Evolutionary conservation across 2,797 vertebrate genomes (phyloP).

Genomic region (Gymnoscopelus microlampas): DNA sequence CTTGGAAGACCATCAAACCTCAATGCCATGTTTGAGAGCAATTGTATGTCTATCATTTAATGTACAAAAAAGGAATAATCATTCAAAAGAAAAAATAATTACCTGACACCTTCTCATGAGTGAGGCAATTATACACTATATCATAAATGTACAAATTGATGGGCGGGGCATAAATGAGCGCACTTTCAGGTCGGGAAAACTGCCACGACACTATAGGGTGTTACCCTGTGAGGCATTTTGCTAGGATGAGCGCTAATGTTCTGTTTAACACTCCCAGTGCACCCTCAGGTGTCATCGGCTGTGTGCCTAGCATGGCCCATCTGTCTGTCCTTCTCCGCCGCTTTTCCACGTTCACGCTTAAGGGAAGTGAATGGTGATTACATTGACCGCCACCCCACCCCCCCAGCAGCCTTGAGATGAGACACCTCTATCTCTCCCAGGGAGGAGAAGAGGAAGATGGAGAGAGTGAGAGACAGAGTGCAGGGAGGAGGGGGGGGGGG

Average conservation of each 20-base stretch:
- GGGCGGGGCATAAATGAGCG: conserved; percentile 45
- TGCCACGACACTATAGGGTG: conserved; percentile 62
- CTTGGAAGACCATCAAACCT: conserved; percentile 7
- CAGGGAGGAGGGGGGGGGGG: neutral
- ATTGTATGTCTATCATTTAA: too few relatives aligned
- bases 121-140: conserved; percentile 46
- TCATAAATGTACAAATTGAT: conserved; percentile 65
- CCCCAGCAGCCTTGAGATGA: conserved; percentile 63
- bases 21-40: too few relatives aligned
- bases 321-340: conserved; percentile 53
- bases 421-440: conserved; percentile 45
- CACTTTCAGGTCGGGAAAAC: conserved; percentile 52
- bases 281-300: conserved; percentile 68
- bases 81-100: conserved; percentile 14
- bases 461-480: neutral
- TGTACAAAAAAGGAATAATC: conserved; percentile 7
- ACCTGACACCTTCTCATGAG: conserved; percentile 41
- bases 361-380: conserved; percentile 77
- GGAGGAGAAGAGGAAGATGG: conserved; percentile 37
- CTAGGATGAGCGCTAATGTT: conserved; percentile 70
- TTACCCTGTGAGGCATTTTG: conserved; percentile 70
- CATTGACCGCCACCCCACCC: conserved; percentile 64
- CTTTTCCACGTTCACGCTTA: conserved; percentile 52
- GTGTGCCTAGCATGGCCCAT: conserved; percentile 65
- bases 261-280: conserved; percentile 76